Base-by-base conservation (phyloP, 2,797 vertebrate species). In the Bucorvus abyssinicus region DNA sequence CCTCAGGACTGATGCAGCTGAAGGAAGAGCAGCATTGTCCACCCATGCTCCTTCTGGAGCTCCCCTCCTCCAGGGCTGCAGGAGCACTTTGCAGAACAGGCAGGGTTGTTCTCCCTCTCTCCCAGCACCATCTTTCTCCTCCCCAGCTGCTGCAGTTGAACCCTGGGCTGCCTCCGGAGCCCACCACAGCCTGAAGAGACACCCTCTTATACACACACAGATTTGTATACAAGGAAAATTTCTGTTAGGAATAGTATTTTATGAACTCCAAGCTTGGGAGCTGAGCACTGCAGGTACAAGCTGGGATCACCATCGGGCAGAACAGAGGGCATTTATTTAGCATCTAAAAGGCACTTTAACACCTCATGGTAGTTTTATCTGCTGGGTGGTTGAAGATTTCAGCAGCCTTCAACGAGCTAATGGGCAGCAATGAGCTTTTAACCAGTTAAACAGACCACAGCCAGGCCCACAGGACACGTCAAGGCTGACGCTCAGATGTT, bases 81-180 rank as follows among this genome's bases (percentile, higher is more conserved):
- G 1, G 1, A 50, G 21, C 6, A 2, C 23, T 3, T 1, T 7
- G 20, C 70, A 30, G 26, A 29, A 17, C 0, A 2, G 15, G 2
- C 0, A 2, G 15, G 2, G 1, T 0, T 16, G 40, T 4, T 20
- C 42, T 13, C 32, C 23, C 21, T 19, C 50, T 36, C 77, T 36
- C 40, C 34, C 40, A 44, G 16, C 40, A 55, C 5, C 34, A 18
- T 2, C n/a, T 1, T 17, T 7, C 45, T 22, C 20, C 42, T 19
- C 40, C 19, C 10, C 18, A 14, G 59, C 45, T 26, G n/a, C 74
- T 32, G 30, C 13, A 3, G n/a, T 7, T 4, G 0, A 15, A 56
- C 30, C 50, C 32, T 68, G 1, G 1, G 15, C 23, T 53, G 56
- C 26, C 40, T n/a, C 36, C 29, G 29, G 17, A 47, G 5, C 38